These are phyloP conservation scores for Eumaeus atala DNA, from an alignment of 1,140 invertebrate genomes.

Conservation along the genomic window DNA sequence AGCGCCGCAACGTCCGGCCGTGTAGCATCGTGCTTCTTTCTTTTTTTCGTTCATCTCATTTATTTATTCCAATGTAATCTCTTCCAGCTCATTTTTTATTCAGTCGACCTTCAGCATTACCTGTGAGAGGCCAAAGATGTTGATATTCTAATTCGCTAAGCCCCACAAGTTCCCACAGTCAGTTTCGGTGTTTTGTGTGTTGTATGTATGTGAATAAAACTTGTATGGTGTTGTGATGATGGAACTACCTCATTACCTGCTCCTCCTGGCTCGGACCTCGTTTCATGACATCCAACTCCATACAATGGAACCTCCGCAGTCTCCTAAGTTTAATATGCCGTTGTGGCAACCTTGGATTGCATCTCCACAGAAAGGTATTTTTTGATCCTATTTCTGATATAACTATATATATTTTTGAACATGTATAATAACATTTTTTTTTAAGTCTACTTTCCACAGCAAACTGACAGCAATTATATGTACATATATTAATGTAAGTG, in stretches of 20 bases:
- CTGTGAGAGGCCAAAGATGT: slow-evolving; percentile 65
- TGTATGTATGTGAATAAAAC: slow-evolving; percentile 23
- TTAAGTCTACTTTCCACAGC: no score
- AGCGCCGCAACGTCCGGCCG: slow-evolving; percentile 72
- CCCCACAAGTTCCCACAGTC: no score
- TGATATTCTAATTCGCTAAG: slow-evolving; percentile 24
- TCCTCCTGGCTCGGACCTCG: slow-evolving; percentile 55
- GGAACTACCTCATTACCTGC: slow-evolving; percentile 65
- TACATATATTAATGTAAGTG: no score
- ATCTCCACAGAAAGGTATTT: slow-evolving; percentile 56
- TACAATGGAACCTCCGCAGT: slow-evolving; percentile 72
- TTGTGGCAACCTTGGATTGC: slow-evolving; percentile 70
- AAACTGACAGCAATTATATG: no score
- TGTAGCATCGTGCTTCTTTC: slow-evolving; percentile 70
- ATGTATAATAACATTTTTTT: no score
- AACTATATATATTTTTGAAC: no score
- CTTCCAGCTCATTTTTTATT: slow-evolving; percentile 74
- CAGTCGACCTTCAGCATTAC: slow-evolving; percentile 73
- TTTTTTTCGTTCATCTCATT: slow-evolving; percentile 74
- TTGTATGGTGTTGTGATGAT: slow-evolving; percentile 51
- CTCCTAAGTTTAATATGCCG: slow-evolving; percentile 71
- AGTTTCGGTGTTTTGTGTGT: slow-evolving; percentile 4
- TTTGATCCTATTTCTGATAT: neutral
- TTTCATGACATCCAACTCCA: slow-evolving; percentile 37
- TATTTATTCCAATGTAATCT: slow-evolving; percentile 76